Evolutionary conservation across 2,797 vertebrate genomes (phyloP), one percentile per base, ranked within the genome.

Genomic region (Octomys mimax): DNA sequence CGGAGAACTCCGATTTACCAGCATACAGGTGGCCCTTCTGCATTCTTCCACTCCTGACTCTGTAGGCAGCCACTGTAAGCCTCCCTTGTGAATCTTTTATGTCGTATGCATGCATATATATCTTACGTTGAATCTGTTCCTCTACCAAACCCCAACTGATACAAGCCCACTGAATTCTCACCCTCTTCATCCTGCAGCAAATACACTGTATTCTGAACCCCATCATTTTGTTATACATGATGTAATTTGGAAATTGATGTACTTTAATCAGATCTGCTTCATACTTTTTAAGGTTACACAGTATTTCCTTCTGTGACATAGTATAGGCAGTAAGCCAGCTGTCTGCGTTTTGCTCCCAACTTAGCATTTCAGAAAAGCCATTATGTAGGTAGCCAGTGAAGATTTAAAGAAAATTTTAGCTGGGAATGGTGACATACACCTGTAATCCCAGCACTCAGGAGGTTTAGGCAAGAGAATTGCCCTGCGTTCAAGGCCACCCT

Each of bases 311-410:
- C 81, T 79, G 26, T 54, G 49, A 28, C 64, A 54, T n/a, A 61
- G 39, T 87, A 81, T 0, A 83, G 46, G 85, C 71, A 94, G 57
- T 31, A 54, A 77, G 86, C 39, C 84, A 87, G 42, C 24, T 13
- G 91, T 54, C 52, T 39, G 31, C 49, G 62, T 83, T 82, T 57
- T 89, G 82, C 46, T 88, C 52, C 87, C 12, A 85, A 94, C 42
- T 64, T 77, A 90, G 83, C 61, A 66, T 61, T 79, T 91, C 68
- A 88, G 92, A 91, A 91, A 94, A 89, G 21, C 64, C 73, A n/a
- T 11, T 91, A 79, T 89, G 78, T 75, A 36, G 91, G 57, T 73
- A 39, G 46, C 36, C 2, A 1, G 46, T 75, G 75, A 66, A 59
- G 19, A 36, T 57, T 92, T 49, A 22, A 22, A 39, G 36, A 39